A percentile compares a stretch with the other conserved stretches of the same genome.
Evolutionary conservation across 1,140 invertebrate species (phyloP).

Genomic region (Drosophila saltans): DNA sequence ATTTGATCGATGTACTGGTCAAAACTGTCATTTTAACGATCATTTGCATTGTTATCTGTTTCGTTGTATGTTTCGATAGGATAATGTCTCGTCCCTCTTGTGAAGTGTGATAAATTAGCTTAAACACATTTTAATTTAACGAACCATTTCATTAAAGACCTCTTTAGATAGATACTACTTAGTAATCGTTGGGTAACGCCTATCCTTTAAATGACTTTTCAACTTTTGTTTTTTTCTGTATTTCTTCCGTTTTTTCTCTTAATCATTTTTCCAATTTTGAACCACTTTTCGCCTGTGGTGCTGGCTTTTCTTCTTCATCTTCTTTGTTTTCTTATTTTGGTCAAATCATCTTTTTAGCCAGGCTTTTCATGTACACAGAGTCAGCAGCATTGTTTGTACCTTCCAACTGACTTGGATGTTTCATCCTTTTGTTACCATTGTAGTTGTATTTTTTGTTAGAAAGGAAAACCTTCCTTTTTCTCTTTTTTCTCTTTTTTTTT

Average conservation of each 20-base stretch:
- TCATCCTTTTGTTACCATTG: slow-evolving; percentile 20
- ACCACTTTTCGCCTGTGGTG: slow-evolving; percentile 6
- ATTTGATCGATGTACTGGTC: too few relatives aligned
- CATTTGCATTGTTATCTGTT: too few relatives aligned
- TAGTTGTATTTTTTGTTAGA: slow-evolving; percentile 1
- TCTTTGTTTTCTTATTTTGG: slow-evolving; percentile 5
- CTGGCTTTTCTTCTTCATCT: neutral
- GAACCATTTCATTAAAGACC: too few relatives aligned
- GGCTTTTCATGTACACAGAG: neutral
- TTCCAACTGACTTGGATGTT: slow-evolving; percentile 5
- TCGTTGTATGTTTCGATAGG: too few relatives aligned
- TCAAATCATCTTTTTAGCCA: slow-evolving; percentile 6
- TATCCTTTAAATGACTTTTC: neutral
- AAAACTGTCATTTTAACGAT: too few relatives aligned
- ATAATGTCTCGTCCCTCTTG: too few relatives aligned
- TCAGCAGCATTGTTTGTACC: neutral
- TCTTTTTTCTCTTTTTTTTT: neutral
- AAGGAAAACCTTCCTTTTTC: too few relatives aligned
- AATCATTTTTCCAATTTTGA: slow-evolving; percentile 10
- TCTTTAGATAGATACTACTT: too few relatives aligned
- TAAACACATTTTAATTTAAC: neutral
- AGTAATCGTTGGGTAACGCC: neutral
- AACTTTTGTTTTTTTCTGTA: neutral
- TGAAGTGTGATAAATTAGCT: too few relatives aligned
- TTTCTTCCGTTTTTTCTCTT: slow-evolving; percentile 5